A percentile compares a stretch with the other conserved stretches of the same genome.
Evolutionary conservation across 2,113 vertebrate species (phyloP).

Genomic region (Petrocephalus zakoni): DNA sequence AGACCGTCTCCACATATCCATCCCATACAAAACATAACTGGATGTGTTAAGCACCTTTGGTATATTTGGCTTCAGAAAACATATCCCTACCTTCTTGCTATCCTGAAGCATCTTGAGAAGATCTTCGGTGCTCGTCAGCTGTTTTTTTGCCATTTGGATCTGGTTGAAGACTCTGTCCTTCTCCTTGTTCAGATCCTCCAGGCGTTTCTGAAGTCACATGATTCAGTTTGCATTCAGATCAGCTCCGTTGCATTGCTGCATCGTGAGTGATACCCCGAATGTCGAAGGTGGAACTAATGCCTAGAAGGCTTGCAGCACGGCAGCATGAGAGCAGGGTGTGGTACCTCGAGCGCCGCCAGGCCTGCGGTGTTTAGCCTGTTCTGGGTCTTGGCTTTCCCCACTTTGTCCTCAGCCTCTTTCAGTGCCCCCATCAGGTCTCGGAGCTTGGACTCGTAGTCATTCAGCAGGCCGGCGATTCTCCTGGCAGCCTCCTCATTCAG

Average conservation of each 20-base stretch:
- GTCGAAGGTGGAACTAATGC: neutral
- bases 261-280: neutral
- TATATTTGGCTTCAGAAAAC: neutral
- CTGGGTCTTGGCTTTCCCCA: conserved; percentile 70
- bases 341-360: conserved; percentile 73
- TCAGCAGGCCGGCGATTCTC: conserved; percentile 62
- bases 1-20: neutral
- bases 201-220: conserved; percentile 58
- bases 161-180: conserved; percentile 54
- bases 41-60: neutral
- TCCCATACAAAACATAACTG: neutral
- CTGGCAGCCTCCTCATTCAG: conserved; percentile 63
- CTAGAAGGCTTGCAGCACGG: neutral
- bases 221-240: neutral
- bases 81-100: conserved; percentile 71
- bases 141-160: conserved; percentile 61
- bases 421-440: conserved; percentile 67
- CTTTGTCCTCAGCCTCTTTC: conserved; percentile 54
- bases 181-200: conserved; percentile 62
- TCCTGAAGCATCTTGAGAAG: conserved; percentile 58
- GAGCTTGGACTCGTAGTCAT: conserved; percentile 70
- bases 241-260: neutral
- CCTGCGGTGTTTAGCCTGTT: conserved; percentile 68
- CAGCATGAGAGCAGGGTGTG: neutral
- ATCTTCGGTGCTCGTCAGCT: conserved; percentile 63